Evolutionary conservation across 2,888 invertebrate genomes (phyloP), one percentile per base, ranked within the genome.

Genomic region (Lamellibrachia satsuma): DNA sequence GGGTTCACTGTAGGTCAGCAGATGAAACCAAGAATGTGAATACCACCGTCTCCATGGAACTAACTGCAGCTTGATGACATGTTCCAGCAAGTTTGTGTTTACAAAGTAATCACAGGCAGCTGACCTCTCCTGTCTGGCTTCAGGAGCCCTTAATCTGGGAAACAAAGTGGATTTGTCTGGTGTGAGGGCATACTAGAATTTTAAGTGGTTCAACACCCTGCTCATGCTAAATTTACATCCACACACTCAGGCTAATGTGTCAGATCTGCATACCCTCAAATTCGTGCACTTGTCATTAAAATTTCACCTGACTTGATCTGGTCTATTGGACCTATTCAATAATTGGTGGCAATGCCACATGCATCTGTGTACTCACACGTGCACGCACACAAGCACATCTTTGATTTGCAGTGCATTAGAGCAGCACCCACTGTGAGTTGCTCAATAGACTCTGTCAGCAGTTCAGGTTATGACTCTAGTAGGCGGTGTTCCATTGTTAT

Each of bases 241-340:
- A 6, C n/a, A n/a, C n/a, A n/a, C 75, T 75, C 22, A 75, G 22
- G 75, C 22, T 75, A 75, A 75, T 22, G 75, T 75, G 75, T 75
- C 75, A 75, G 75, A 75, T 75, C 75, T 6, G 75, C 2, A 22
- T 75, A 75, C 75, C 75, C 75, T 75, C 22, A 75, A 75, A 75
- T 75, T 75, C 75, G 22, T n/a, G 22, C 75, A 75, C 75, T 75
- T 75, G 75, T 75, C 75, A 75, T 75, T 75, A 75, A n/a, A 75
- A 6, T 75, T 75, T 75, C 75, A 75, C n/a, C 75, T 75, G 75
- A 75, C 75, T 75, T 6, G 75, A 75, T 75, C 75, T 75, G 75
- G 75, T 75, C 75, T 75, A n/a, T 75, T 75, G 75, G 75, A 15
- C 75, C 75, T 75, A 75, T 75, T 75, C n/a, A 75, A 75, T 75